phyloP scores from a whole-genome alignment of 2,113 vertebrate genomes.

The Chaenogobius annularis region DNA sequence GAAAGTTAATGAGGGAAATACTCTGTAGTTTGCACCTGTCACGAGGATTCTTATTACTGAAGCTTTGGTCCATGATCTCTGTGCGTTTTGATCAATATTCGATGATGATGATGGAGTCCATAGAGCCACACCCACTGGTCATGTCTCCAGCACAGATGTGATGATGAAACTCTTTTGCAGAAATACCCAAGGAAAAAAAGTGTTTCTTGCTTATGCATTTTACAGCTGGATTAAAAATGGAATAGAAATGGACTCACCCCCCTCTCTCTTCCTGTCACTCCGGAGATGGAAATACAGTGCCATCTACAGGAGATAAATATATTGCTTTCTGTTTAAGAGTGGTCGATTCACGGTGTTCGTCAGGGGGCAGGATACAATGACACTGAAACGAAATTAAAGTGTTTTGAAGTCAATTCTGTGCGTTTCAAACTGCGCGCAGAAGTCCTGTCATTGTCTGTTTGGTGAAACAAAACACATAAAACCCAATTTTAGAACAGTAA shows the following conservation, averaged over 20 bases:
- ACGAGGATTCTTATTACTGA: constrained; percentile 31
- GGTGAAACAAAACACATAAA: too few relatives aligned
- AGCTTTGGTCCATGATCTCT: constrained; percentile 28
- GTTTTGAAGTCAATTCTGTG: too few relatives aligned
- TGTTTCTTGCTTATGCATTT: constrained; percentile 66
- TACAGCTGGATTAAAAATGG: constrained; percentile 73
- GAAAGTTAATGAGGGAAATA: constrained; percentile 46
- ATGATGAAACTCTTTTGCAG: constrained; percentile 61
- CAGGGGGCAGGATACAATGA: too few relatives aligned
- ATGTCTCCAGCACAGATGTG: constrained; percentile 40
- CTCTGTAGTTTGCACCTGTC: constrained; percentile 26
- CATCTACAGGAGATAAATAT: constrained; percentile 51
- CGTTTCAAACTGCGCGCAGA: too few relatives aligned
- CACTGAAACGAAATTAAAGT: too few relatives aligned
- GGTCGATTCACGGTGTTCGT: too few relatives aligned
- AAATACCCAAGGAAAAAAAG: constrained; percentile 44
- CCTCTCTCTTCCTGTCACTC: not conserved
- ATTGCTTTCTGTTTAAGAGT: too few relatives aligned
- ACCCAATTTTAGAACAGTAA: too few relatives aligned
- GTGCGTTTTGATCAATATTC: constrained; percentile 46
- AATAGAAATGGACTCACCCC: constrained; percentile 69
- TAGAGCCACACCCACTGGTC: constrained; percentile 17
- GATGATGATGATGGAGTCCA: constrained; percentile 4
- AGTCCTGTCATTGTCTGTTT: too few relatives aligned
- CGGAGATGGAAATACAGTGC: constrained; percentile 49